A percentile compares a stretch with the other conserved stretches of the same genome.
Conservation (phyloP, 2,888 invertebrate species). For the Agonopterix heracliana region DNA sequence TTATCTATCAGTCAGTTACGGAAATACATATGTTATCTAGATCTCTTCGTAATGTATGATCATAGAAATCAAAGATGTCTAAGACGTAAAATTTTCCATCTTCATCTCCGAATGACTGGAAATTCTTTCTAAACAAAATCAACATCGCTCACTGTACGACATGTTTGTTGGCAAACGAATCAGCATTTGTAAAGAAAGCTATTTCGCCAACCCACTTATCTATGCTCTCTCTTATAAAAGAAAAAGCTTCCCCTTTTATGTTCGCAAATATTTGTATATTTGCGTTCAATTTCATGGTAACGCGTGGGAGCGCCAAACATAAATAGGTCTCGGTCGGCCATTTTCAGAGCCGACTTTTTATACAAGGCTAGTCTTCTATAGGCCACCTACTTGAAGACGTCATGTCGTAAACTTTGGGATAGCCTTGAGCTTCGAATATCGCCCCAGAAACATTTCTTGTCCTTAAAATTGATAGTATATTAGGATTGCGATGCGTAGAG, state of each 20-base stretch:
- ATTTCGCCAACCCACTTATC: conserved; percentile 8
- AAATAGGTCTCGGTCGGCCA: conserved; percentile 44
- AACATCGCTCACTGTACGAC: not conserved
- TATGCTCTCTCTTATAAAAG: conserved; percentile 1
- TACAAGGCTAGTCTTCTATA: conserved; percentile 19
- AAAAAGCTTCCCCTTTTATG: conserved; percentile 13
- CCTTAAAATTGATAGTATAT: too few species aligned
- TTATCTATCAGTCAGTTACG: too few species aligned
- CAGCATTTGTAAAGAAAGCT: not conserved
- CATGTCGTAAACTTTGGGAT: too few species aligned
- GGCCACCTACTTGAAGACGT: conserved; percentile 4
- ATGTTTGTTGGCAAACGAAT: not conserved
- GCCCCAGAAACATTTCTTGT: too few species aligned
- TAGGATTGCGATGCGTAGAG: too few species aligned
- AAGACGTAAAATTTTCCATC: too few species aligned
- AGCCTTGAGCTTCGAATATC: too few species aligned
- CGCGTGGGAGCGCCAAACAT: conserved; percentile 29
- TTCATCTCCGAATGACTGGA: too few species aligned
- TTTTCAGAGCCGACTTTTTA: conserved; percentile 21
- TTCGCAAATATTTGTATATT: conserved; percentile 29
- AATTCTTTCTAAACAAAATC: not conserved
- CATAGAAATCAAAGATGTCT: too few species aligned
- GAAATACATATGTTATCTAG: too few species aligned
- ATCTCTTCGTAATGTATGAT: too few species aligned
- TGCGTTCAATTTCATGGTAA: conserved; percentile 32